Percentiles rank a stretch among this genome's conserved stretches.
Evolutionary conservation across 2,888 invertebrate species (phyloP).

Genomic region (Sylvicola fuscatus): DNA sequence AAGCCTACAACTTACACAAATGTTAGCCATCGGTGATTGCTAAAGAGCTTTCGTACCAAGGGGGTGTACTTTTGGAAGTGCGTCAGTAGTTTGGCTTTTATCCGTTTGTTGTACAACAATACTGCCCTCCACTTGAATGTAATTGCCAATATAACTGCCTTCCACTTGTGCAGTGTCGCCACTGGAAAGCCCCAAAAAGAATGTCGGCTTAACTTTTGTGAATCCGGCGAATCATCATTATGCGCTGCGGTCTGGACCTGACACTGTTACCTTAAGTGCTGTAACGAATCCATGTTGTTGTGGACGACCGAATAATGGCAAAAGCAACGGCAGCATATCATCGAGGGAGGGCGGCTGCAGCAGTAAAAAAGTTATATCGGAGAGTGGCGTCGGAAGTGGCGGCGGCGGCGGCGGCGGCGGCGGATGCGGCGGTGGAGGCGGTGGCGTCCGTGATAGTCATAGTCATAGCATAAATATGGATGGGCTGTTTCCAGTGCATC

Average conservation of each 20-base stretch:
- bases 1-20: too few relatives aligned
- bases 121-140: too few relatives aligned
- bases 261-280: constrained; percentile 14
- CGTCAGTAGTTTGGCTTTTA: too few relatives aligned
- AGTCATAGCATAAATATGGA: neutral
- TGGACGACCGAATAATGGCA: constrained; percentile 10
- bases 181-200: too few relatives aligned
- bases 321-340: neutral
- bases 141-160: too few relatives aligned
- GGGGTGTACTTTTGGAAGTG: too few relatives aligned
- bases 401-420: constrained; percentile 4
- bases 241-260: constrained; percentile 5
- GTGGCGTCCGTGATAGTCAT: neutral
- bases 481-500: constrained; percentile 2
- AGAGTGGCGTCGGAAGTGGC: constrained; percentile 2
- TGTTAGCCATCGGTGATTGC: too few relatives aligned
- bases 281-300: constrained; percentile 10
- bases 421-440: neutral
- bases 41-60: too few relatives aligned
- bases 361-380: constrained; percentile 1
- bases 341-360: neutral
- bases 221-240: neutral
- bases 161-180: too few relatives aligned
- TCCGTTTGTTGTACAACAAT: too few relatives aligned
- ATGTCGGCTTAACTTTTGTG: constrained; percentile 6